Evolutionary conservation across 2,797 vertebrate genomes (phyloP).

Genomic region (Gymnocypris eckloni): DNA sequence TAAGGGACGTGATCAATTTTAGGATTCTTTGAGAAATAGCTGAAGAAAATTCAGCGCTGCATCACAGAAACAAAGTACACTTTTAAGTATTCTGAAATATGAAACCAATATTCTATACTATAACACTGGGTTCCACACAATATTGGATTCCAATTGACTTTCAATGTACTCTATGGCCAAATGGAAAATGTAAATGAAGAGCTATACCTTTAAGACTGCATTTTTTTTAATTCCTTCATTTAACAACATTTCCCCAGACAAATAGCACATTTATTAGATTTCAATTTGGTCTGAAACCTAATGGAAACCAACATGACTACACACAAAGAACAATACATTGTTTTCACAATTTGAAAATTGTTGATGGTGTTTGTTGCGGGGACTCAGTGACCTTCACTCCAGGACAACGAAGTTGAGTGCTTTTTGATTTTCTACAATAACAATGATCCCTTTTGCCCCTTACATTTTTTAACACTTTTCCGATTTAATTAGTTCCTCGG

Average conservation of each 20-base stretch:
- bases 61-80: no score
- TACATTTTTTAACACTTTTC: neutral
- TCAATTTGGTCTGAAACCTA: neutral
- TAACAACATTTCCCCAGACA: neutral
- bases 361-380: neutral
- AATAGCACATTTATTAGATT: neutral
- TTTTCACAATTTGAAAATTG: neutral
- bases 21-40: no score
- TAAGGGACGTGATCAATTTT: no score
- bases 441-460: constrained; percentile 13
- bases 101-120: no score
- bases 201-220: neutral
- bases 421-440: constrained; percentile 15
- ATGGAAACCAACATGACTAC: neutral
- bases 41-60: no score
- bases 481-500: constrained; percentile 18
- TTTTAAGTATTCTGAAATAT: no score
- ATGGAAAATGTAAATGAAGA: neutral
- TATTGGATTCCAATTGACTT: neutral
- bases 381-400: neutral
- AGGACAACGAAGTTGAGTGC: neutral
- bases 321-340: neutral
- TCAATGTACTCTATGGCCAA: neutral
- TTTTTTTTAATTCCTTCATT: neutral
- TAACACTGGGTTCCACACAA: neutral